A percentile compares a stretch with the other conserved stretches of the same genome.
These are phyloP conservation scores for Enteromius unitaeniatus DNA, from an alignment of 2,797 vertebrate species.

Conservation along the genomic window DNA sequence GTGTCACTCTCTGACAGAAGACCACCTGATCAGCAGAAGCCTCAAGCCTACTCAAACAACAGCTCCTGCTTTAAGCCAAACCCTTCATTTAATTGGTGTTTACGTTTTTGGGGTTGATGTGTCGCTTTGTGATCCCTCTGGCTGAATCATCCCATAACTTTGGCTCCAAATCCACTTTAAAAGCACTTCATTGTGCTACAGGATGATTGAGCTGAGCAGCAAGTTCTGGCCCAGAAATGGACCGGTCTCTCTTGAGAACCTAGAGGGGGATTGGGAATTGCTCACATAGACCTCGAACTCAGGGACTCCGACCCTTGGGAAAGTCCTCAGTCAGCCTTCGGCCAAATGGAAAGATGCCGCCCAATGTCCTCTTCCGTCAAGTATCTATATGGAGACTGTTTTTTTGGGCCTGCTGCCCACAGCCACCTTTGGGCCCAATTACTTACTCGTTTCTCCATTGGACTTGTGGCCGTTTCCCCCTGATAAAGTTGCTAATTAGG, in stretches of 20 bases:
- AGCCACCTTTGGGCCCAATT: conserved; percentile 84
- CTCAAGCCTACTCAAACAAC: conserved; percentile 48
- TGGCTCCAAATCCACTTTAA: conserved; percentile 51
- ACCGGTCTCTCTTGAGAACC: conserved; percentile 62
- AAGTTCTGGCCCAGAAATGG: conserved; percentile 46
- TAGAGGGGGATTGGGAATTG: conserved; percentile 56
- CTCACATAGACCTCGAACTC: conserved; percentile 63
- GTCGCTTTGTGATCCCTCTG: conserved; percentile 37
- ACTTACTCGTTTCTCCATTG: conserved; percentile 73
- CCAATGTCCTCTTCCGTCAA: conserved; percentile 55
- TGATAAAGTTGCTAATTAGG: conserved; percentile 80
- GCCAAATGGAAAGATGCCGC: conserved; percentile 79
- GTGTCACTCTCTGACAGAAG: conserved; percentile 42
- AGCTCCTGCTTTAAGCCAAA: conserved; percentile 28
- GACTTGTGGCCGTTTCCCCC: conserved; percentile 70
- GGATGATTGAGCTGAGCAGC: conserved; percentile 19
- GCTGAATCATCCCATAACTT: conserved; percentile 56
- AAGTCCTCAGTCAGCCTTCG: conserved; percentile 71
- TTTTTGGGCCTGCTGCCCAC: conserved; percentile 78
- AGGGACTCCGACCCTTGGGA: conserved; percentile 62
- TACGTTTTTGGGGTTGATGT: conserved; percentile 36
- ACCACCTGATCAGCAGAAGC: conserved; percentile 47
- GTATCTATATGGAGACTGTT: conserved; percentile 57
- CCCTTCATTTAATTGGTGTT: conserved; percentile 55
- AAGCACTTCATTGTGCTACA: conserved; percentile 51